phyloP scores from a whole-genome alignment of 2,888 invertebrate species.

The Ophion ventricosus region DNA sequence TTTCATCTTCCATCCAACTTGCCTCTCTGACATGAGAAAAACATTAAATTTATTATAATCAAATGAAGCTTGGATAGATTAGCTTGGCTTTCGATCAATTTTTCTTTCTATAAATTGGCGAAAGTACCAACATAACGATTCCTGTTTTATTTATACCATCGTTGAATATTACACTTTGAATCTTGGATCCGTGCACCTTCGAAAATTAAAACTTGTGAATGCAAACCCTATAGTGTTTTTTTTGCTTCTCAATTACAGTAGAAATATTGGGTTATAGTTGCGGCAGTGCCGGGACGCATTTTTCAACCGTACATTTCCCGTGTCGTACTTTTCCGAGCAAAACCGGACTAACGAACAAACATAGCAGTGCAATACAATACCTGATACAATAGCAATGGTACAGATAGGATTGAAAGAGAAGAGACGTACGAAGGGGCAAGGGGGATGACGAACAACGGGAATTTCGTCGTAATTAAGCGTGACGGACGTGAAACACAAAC shows the following conservation, averaged over 20 bases:
- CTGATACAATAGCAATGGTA: slow-evolving; percentile 44
- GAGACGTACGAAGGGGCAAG: slow-evolving; percentile 20
- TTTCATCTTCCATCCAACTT: no score
- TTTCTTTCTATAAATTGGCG: no score
- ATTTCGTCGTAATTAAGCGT: slow-evolving; percentile 66
- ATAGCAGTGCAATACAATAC: slow-evolving; percentile 16
- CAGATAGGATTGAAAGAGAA: slow-evolving; percentile 18
- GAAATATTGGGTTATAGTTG: background rate
- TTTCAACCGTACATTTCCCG: slow-evolving; percentile 2
- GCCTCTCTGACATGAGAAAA: no score
- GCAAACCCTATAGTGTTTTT: background rate
- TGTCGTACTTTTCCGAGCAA: slow-evolving; percentile 10
- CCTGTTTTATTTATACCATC: no score
- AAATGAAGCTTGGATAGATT: no score
- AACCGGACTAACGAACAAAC: background rate
- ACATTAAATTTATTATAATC: no score
- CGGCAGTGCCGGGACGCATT: background rate
- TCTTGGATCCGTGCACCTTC: background rate
- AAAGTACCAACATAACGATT: no score
- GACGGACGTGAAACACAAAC: slow-evolving; percentile 67
- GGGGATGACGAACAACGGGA: slow-evolving; percentile 59
- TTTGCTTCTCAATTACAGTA: background rate
- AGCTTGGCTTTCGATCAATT: no score
- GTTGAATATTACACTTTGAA: background rate
- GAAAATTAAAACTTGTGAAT: background rate